Evolutionary conservation across 2,113 vertebrate species (phyloP).

Genomic region (Neogale vison): DNA sequence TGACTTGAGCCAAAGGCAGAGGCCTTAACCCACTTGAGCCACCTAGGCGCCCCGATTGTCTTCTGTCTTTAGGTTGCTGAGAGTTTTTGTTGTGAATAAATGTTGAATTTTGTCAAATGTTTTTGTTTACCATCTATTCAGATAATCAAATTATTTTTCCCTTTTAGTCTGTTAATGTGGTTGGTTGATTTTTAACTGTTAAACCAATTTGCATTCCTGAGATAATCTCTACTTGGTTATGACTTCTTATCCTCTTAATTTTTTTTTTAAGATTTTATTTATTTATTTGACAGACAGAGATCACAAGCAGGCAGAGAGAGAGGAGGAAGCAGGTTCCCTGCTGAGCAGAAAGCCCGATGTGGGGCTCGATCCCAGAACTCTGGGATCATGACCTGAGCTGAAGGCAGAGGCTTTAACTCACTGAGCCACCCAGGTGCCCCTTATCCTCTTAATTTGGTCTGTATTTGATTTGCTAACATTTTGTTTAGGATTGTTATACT

Average conservation of each 20-base stretch:
- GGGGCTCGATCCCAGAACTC: no score
- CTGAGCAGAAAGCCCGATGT: no score
- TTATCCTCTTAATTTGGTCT: not conserved
- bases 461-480: conserved; percentile 24
- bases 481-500: not conserved
- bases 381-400: no score
- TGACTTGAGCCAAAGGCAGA: no score
- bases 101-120: not conserved
- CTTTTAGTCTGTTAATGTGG: not conserved
- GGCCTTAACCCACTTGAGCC: no score
- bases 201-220: not conserved
- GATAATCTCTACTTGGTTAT: not conserved
- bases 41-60: not conserved
- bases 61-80: not conserved
- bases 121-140: not conserved
- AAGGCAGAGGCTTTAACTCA: no score
- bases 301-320: no score
- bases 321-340: no score
- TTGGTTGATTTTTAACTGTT: not conserved
- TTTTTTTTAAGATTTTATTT: no score
- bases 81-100: not conserved
- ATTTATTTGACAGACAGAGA: no score
- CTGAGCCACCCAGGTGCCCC: no score
- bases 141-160: not conserved
- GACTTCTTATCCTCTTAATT: not conserved